Percentiles rank a stretch among this genome's conserved stretches.
These are phyloP conservation scores for Ornithoptera priamus DNA, from an alignment of 2,888 invertebrate genomes.

Conservation along the genomic window DNA sequence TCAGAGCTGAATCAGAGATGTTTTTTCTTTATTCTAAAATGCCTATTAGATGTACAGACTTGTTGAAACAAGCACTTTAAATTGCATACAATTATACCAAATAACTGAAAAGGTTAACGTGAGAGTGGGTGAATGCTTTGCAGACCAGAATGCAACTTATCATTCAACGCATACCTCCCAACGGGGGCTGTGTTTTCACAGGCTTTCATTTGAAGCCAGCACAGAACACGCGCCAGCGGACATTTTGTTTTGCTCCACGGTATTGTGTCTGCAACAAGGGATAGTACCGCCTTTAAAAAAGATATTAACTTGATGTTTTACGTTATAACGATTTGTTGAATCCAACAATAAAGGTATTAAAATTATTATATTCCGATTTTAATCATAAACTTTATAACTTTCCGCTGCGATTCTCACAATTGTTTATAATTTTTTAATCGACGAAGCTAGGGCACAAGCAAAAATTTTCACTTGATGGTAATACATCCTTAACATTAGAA, in stretches of 20 bases:
- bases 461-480: no score
- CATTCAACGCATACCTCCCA: slow-evolving; percentile 22
- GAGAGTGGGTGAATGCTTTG: slow-evolving; percentile 13
- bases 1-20: neutral
- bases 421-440: no score
- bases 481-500: no score
- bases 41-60: neutral
- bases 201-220: slow-evolving; percentile 20
- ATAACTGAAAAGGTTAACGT: slow-evolving; percentile 14
- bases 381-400: no score
- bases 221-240: slow-evolving; percentile 16
- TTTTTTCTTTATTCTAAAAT: neutral
- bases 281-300: slow-evolving; percentile 6
- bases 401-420: no score
- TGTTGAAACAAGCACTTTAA: neutral
- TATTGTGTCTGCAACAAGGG: slow-evolving; percentile 27
- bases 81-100: slow-evolving; percentile 4
- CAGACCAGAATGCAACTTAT: slow-evolving; percentile 21
- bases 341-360: no score
- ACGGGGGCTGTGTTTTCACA: slow-evolving; percentile 22
- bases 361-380: no score
- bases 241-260: slow-evolving; percentile 30
- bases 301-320: slow-evolving; percentile 5
- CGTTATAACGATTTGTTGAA: neutral
- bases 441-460: no score